Base-by-base conservation (phyloP, 2,797 vertebrate genomes). In the Pelodytes ibericus region DNA sequence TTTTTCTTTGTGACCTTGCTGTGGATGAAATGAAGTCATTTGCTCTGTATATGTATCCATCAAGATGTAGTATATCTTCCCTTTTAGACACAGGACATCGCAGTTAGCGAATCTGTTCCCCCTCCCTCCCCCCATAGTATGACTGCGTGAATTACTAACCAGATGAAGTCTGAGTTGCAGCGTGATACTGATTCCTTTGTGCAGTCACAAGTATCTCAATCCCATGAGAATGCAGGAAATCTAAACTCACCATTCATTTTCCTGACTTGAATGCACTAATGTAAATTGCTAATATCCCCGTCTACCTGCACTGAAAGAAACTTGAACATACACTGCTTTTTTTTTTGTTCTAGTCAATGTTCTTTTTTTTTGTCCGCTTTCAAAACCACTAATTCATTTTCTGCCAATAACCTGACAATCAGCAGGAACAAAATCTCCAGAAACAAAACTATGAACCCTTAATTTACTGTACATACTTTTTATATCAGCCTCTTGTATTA, bases 11-110 rank as follows among this genome's bases (percentile, higher is more conserved):
- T 88, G 88, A 86, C 88, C 85, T 90, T 88, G 81, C 84, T 90
- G 88, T 90, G 89, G 87, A 87, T 89, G 86, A 86, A 85, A 80
- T 81, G 82, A 84, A 82, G 75, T 81, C 77, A 83, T 84, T n/a
- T 85, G 85, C 63, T 81, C 22, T 85, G 74, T 87, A 79, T 88
- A 84, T 85, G 87, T 87, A 63, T 69, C 71, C 58, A 73, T 79
- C 56, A 31, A 16, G 30, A 61, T 74, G 70, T 79, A 73, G 63
- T 74, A 49, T 67, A 69, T 56, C 64, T 73, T 69, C 64, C 68
- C 71, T 2, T 66, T 49, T 79, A 73, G 64, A 68, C 20, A 24
- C 20, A 8, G 49, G 47, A 53, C 71, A 69, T 71, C 71, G 44
- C 70, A 57, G 44, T 69, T 63, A 56, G 31, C 57, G 59, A 72